Evolutionary conservation across 1,140 invertebrate species (phyloP).

Genomic region (Aphelenchoides avenae): DNA sequence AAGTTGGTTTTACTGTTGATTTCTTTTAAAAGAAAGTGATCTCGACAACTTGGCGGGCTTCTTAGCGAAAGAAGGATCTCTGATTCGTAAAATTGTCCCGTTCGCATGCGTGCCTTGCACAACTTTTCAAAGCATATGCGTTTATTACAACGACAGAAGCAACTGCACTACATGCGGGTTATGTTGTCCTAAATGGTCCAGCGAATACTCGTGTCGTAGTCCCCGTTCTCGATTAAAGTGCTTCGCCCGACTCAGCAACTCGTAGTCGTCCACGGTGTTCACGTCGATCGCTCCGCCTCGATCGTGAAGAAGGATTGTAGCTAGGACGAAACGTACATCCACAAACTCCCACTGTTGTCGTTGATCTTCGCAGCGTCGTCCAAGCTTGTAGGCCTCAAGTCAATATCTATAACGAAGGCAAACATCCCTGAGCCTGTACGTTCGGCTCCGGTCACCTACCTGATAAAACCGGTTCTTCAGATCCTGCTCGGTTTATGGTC

Average conservation of each 20-base stretch:
- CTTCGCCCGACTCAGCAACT: conserved; percentile 77
- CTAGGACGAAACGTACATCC: conserved; percentile 80
- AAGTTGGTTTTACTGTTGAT: too few species aligned
- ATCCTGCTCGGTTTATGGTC: conserved; percentile 78
- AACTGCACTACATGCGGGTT: too few species aligned
- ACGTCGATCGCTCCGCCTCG: conserved; percentile 62
- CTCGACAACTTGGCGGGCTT: too few species aligned
- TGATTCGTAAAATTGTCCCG: too few species aligned
- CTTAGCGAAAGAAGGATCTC: too few species aligned
- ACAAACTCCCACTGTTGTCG: conserved; percentile 70
- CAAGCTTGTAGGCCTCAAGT: conserved; percentile 54
- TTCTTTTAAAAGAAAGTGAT: too few species aligned
- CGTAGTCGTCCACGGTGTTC: conserved; percentile 73
- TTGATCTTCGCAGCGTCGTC: conserved; percentile 73
- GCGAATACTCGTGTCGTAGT: conserved; percentile 67
- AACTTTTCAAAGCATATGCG: too few species aligned
- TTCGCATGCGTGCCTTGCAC: too few species aligned
- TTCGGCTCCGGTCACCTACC: conserved; percentile 62
- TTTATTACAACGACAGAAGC: too few species aligned
- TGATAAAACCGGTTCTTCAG: conserved; percentile 77
- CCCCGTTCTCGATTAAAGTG: conserved; percentile 78
- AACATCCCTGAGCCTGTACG: conserved; percentile 33
- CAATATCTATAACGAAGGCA: conserved; percentile 16
- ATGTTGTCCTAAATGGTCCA: conserved; percentile 54
- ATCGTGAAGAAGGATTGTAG: conserved; percentile 69